Conservation (phyloP, 2,797 vertebrate genomes). For the Manis pentadactyla region DNA sequence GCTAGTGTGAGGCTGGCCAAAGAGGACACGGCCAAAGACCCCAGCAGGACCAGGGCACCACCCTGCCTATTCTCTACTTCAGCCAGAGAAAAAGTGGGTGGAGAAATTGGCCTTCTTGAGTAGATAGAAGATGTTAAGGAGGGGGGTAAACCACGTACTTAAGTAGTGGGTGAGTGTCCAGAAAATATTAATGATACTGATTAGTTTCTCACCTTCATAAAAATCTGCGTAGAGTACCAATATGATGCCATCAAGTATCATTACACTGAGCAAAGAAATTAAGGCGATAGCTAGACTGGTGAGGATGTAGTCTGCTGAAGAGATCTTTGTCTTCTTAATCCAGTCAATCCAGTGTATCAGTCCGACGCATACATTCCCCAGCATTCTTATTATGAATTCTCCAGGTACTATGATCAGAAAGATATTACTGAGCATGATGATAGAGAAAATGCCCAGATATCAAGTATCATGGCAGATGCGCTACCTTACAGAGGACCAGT, state of each 20-base stretch:
- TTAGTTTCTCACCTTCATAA: not conserved
- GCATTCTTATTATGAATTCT: not conserved
- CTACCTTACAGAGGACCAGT: not conserved
- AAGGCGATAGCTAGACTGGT: constrained; percentile 3
- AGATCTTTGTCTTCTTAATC: constrained; percentile 17
- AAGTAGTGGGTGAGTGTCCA: not conserved
- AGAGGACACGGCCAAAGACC: not conserved
- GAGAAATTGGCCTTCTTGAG: constrained; percentile 8
- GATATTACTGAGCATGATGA: not conserved
- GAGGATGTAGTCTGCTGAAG: constrained; percentile 23
- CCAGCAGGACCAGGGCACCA: not conserved
- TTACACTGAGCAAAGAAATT: not conserved
- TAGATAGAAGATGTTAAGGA: not conserved
- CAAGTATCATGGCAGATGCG: not conserved
- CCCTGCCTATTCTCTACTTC: not conserved
- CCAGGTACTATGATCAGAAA: not conserved
- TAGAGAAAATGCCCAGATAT: not conserved
- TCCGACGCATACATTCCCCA: not conserved
- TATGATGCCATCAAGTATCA: not conserved
- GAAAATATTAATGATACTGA: not conserved
- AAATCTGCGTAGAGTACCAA: not conserved
- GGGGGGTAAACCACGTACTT: not conserved
- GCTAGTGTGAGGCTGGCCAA: not conserved
- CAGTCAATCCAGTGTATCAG: not conserved
- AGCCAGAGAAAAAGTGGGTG: constrained; percentile 6